Conservation (phyloP, 2,888 invertebrate genomes). For the Drosophila greeni region DNA sequence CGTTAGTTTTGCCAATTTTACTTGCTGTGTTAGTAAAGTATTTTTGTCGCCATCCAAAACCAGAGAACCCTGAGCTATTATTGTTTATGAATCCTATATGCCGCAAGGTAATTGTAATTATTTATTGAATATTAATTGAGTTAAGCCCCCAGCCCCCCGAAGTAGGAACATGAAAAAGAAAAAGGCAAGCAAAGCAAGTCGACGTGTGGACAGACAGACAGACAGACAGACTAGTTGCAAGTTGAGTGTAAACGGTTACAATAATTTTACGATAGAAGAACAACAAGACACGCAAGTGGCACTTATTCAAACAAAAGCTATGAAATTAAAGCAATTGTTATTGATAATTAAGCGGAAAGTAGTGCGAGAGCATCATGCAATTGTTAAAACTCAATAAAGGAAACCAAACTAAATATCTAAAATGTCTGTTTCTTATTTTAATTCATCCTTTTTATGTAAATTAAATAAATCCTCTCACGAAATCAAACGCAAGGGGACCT, state of each 20-base stretch:
- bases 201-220: conserved; percentile 33
- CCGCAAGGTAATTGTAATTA: conserved; percentile 54
- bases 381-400: conserved; percentile 66
- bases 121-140: conserved; percentile 59
- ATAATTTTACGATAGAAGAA: conserved; percentile 32
- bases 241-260: conserved; percentile 57
- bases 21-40: conserved; percentile 22
- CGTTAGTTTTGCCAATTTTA: conserved; percentile 25
- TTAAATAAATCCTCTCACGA: too few species aligned
- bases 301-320: conserved; percentile 39
- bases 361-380: conserved; percentile 56
- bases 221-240: conserved; percentile 34
- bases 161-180: neutral
- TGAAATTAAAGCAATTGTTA: conserved; percentile 59
- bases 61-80: conserved; percentile 29
- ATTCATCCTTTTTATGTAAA: neutral
- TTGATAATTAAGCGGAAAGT: conserved; percentile 60
- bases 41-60: conserved; percentile 29
- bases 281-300: conserved; percentile 21
- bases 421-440: too few species aligned
- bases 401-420: conserved; percentile 28
- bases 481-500: too few species aligned
- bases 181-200: conserved; percentile 7
- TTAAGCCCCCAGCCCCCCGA: conserved; percentile 4
- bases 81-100: conserved; percentile 47